phyloP scores from a whole-genome alignment of 2,797 vertebrate genomes.

The Phataginus tricuspis region DNA sequence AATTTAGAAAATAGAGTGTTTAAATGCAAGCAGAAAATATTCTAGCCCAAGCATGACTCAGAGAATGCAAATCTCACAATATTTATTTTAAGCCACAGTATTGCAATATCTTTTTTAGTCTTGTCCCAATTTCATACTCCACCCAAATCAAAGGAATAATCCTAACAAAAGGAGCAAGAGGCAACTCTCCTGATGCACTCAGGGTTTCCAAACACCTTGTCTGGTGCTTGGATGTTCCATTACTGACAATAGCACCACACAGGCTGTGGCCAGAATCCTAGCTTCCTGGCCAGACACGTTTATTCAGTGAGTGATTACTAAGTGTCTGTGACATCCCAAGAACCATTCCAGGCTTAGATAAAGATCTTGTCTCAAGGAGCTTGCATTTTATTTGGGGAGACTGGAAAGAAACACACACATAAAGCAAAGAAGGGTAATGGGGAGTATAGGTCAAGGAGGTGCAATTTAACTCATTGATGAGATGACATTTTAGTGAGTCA shows the following conservation, averaged over 20 bases:
- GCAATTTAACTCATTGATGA: neutral
- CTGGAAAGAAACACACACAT: neutral
- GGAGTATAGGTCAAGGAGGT: neutral
- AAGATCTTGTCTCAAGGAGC: neutral
- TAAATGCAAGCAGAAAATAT: conserved; percentile 14
- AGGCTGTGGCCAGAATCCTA: neutral
- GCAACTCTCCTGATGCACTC: neutral
- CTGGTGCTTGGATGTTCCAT: neutral
- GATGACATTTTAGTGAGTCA: neutral
- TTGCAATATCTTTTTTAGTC: neutral
- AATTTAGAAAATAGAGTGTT: conserved; percentile 26
- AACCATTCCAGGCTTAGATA: neutral
- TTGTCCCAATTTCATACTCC: neutral
- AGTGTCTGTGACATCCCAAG: neutral
- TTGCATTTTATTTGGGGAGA: neutral
- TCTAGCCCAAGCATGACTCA: conserved; percentile 18
- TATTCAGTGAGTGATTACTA: neutral
- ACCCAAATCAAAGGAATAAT: neutral
- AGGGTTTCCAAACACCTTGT: neutral
- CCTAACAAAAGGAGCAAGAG: neutral
- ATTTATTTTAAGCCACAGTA: conserved; percentile 53
- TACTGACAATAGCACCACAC: neutral
- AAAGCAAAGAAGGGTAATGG: neutral
- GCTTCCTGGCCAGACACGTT: neutral
- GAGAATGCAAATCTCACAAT: conserved; percentile 31